Percentiles rank a stretch among this genome's conserved stretches.
phyloP scores from a whole-genome alignment of 2,888 invertebrate genomes.

The Acleris emargana region DNA sequence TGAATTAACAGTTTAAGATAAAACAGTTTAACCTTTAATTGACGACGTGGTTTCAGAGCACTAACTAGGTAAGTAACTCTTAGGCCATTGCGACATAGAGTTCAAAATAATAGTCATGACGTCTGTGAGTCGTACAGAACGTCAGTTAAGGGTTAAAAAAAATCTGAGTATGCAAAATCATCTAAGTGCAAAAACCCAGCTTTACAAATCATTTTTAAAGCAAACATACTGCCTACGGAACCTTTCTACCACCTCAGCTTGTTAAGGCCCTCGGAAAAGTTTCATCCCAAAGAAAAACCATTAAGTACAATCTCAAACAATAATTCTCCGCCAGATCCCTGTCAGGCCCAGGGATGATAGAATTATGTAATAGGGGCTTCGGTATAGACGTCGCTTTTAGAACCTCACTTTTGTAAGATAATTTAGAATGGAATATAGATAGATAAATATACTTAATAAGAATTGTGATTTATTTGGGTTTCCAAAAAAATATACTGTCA shows the following conservation, averaged over 20 bases:
- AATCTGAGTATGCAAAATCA: no score
- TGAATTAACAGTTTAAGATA: no score
- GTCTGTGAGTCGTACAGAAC: no score
- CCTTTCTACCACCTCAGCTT: conserved; percentile 30
- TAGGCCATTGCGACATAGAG: no score
- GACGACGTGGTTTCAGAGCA: no score
- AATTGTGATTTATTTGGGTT: no score
- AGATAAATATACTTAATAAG: no score
- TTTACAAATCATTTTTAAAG: not conserved
- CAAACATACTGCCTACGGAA: conserved; percentile 23
- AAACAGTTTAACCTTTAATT: no score
- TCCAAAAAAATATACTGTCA: no score
- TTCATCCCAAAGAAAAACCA: conserved; percentile 55
- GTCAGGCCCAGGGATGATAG: conserved; percentile 18
- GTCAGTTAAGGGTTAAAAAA: no score
- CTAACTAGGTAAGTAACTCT: no score
- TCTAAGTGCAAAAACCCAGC: not conserved
- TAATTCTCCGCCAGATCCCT: conserved; percentile 51
- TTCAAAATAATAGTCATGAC: no score
- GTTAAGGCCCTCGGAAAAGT: conserved; percentile 36
- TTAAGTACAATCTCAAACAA: conserved; percentile 71
- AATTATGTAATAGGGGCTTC: conserved; percentile 15
- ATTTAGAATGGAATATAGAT: not conserved
- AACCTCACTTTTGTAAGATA: not conserved
- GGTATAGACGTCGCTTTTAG: not conserved